Conservation (phyloP, 2,888 invertebrate species). For the Eupithecia insigniata region DNA sequence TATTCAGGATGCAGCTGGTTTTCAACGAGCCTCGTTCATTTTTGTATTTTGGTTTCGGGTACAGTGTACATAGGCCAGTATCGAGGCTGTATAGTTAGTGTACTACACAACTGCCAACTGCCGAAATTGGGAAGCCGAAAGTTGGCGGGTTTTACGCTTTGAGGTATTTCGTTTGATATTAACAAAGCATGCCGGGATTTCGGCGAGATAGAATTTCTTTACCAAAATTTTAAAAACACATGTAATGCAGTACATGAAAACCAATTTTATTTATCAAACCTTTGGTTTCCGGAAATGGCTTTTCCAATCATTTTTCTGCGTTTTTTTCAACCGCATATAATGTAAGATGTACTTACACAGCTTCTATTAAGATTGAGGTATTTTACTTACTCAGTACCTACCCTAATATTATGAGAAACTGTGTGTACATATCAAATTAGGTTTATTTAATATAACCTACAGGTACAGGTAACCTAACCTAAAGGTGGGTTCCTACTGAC, state of each 20-base stretch:
- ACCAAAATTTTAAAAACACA: neutral
- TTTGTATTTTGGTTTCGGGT: conserved; percentile 14
- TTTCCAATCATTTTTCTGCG: too few species aligned
- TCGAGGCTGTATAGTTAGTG: neutral
- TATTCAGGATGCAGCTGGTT: conserved; percentile 46
- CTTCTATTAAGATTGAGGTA: too few species aligned
- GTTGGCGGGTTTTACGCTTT: neutral
- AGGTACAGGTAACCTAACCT: too few species aligned
- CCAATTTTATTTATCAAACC: neutral
- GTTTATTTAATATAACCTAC: too few species aligned
- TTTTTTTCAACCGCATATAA: too few species aligned
- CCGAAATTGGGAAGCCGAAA: neutral
- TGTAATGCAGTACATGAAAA: neutral
- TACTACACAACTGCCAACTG: neutral
- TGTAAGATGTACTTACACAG: too few species aligned
- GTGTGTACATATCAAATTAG: too few species aligned
- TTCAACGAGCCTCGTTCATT: conserved; percentile 17
- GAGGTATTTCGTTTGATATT: neutral
- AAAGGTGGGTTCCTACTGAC: too few species aligned
- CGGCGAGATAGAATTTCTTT: neutral
- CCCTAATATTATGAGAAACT: too few species aligned
- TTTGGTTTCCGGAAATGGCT: too few species aligned
- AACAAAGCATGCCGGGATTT: neutral
- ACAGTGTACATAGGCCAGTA: neutral
- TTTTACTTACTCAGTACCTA: too few species aligned